Evolutionary conservation across 2,888 invertebrate species (phyloP), one percentile per base, ranked within the genome.

Genomic region (Anagyrus pseudococci): DNA sequence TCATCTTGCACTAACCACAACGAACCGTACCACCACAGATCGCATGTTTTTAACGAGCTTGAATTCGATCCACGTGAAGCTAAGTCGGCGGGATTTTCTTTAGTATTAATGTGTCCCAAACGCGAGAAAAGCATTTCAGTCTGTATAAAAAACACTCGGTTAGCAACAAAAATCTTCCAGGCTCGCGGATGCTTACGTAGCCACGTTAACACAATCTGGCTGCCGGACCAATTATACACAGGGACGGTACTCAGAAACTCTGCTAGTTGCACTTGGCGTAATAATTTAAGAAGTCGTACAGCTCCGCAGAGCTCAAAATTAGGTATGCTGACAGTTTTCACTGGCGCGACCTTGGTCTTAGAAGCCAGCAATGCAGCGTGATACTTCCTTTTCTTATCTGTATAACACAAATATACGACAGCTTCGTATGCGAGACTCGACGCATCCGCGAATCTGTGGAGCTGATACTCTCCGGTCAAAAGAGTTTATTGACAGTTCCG

Each of bases 201-300:
- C 66, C 70, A 69, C 10, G 62, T 48, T 19, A 70, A 46, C 1
- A 67, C 68, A 2, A 70, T 57, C 43, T 58, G 55, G 19, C 66
- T 67, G 29, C 67, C 67, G 4, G 64, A 57, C 69, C 67, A 69
- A 10, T 53, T 10, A 40, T 33, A 48, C 2, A 66, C 48, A 4
- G 56, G 43, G 6, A 63, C 1, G n/a, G 29, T n/a, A 4, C 33
- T n/a, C 4, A 61, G 25, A 17, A 22, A 33, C 3, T 23, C 4
- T 20, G 56, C 23, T 37, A 47, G 48, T 37, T 23, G 22, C 1
- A 65, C 4, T 4, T 52, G 40, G 6, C 20, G 15, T 8, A 65
- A 37, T 15, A 62, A 22, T 49, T 44, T 47, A 1, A 25, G 41
- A 2, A 61, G 40, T 0, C 61, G 54, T 40, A 17, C 54, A n/a